Conservation (phyloP, 2,797 vertebrate species). For the Premnoplex brunnescens region DNA sequence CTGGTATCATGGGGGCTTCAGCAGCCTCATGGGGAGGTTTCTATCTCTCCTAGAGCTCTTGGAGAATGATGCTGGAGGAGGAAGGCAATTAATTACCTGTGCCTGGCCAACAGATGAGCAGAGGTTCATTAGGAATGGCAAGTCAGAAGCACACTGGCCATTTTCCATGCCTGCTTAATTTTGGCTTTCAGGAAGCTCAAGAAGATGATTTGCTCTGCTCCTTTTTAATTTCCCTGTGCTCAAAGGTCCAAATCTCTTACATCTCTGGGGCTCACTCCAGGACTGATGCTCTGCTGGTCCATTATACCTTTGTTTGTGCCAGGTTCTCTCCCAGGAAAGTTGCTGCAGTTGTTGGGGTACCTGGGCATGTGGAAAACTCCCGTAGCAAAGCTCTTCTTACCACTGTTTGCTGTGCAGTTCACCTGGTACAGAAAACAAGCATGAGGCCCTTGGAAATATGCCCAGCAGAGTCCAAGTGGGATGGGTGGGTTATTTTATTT, state of each 20-base stretch:
- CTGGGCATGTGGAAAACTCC: neutral
- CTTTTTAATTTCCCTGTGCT: neutral
- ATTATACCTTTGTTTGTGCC: neutral
- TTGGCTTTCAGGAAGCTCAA: constrained; percentile 30
- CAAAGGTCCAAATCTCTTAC: neutral
- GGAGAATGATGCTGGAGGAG: neutral
- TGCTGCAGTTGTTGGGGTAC: neutral
- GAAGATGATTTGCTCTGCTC: neutral
- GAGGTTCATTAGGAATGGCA: neutral
- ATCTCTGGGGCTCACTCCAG: neutral
- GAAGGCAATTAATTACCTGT: neutral
- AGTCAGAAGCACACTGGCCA: neutral
- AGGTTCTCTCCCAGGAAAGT: neutral
- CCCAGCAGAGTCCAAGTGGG: neutral
- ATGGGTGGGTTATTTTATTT: neutral
- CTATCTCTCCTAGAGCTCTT: neutral
- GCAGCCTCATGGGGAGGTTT: neutral
- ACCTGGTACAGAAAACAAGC: neutral
- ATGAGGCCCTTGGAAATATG: neutral
- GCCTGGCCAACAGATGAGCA: neutral
- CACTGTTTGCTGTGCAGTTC: neutral
- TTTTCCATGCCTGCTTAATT: neutral
- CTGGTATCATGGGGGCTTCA: neutral
- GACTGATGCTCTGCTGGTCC: neutral
- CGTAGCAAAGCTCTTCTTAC: neutral